Percentiles rank a stretch among this genome's conserved stretches.
phyloP scores from a whole-genome alignment of 2,113 vertebrate genomes.

The Grammomys surdaster region DNA sequence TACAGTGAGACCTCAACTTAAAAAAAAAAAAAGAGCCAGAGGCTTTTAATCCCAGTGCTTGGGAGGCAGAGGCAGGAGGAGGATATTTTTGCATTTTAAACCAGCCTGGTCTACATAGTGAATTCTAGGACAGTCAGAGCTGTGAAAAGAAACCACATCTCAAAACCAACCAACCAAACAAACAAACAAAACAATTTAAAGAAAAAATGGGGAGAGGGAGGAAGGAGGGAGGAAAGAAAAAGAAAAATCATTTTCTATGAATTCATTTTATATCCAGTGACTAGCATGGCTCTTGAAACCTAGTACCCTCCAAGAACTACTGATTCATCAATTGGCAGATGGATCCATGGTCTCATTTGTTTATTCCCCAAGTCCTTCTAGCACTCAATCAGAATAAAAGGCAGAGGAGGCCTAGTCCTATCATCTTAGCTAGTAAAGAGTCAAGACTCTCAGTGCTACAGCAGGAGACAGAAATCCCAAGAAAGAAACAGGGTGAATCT shows the following conservation, averaged over 20 bases:
- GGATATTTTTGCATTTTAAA: neutral
- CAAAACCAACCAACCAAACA: neutral
- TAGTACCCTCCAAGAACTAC: neutral
- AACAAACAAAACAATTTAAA: too few relatives aligned
- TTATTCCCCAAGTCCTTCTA: neutral
- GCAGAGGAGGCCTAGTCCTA: neutral
- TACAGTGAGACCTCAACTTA: neutral
- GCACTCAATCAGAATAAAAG: conserved; percentile 20
- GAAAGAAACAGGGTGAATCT: neutral
- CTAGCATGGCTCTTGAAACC: neutral
- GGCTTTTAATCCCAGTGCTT: neutral
- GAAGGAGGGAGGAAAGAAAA: neutral
- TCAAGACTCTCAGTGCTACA: neutral
- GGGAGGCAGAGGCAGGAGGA: neutral
- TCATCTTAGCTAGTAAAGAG: neutral
- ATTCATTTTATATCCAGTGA: conserved; percentile 41
- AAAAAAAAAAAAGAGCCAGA: neutral
- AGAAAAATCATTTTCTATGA: neutral
- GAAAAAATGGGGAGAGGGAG: neutral
- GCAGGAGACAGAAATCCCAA: neutral
- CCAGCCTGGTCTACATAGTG: neutral
- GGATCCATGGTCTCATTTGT: neutral
- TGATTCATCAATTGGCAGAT: neutral
- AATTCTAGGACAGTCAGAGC: neutral
- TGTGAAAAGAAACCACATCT: neutral